Base-by-base conservation (phyloP, 2,797 vertebrate species). In the Tokudaia muenninki region DNA sequence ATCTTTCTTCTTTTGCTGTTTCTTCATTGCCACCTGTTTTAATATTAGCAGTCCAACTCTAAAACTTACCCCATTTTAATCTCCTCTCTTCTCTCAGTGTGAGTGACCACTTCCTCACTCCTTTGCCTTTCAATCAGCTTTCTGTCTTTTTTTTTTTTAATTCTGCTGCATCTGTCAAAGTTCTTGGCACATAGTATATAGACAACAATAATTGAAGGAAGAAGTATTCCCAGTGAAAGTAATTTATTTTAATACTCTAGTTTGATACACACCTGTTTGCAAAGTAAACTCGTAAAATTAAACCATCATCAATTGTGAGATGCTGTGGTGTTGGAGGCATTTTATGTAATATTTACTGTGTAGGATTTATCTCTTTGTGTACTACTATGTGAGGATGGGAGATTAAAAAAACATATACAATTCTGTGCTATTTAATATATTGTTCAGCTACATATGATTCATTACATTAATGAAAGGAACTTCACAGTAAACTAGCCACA, bases 281-380 rank as follows among this genome's bases (percentile, higher is more conserved):
- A 81, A 87, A 77, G 89, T 80, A 93, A 44, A 10, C 44, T 80
- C 93, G 84, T n/a, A 74, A 77, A 80, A 91, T 13, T 50, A 86
- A 94, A 41, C 4, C 19, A 75, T 95, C 29, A 37, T 41, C 57
- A 70, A 26, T 77, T 41, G 34, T 75, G 86, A 61, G 57, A 65
- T 70, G 44, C 41, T 52, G 34, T 93, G 0, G 12, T 86, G 16
- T 65, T 70, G 55, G 57, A 50, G 81, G 6, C 7, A 59, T 78
- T 92, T 77, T 86, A n/a, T 92, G 16, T 3, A 67, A 24, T 77
- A 82, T 84, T 84, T 9, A 81, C 2, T 21, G 1, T 79, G 1
- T 19, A 74, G 59, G 7, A 44, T 61, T 89, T 88, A 61, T 22
- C 21, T 80, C 21, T 13, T 11, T 75, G 10, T 55, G 81, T 78